These are phyloP conservation scores for Atta colombica DNA, from an alignment of 1,140 invertebrate genomes.

Conservation along the genomic window DNA sequence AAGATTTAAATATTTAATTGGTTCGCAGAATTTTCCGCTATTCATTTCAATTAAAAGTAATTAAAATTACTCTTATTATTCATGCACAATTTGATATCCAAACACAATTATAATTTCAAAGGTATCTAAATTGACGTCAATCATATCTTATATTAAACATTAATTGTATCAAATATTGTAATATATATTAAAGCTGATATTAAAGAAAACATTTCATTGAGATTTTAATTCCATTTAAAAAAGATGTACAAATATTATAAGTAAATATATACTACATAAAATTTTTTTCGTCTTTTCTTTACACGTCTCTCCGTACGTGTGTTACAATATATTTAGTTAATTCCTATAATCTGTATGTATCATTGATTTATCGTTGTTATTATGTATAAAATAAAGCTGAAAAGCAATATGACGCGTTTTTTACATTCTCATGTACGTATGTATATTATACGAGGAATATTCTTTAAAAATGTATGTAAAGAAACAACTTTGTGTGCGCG, in stretches of 20 bases:
- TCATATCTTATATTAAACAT: background rate
- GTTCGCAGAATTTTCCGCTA: background rate
- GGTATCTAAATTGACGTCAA: background rate
- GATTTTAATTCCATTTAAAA: background rate
- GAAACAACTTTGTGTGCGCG: background rate
- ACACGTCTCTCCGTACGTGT: too few relatives aligned
- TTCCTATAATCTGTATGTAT: background rate
- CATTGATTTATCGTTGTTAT: background rate
- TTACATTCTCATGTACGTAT: background rate
- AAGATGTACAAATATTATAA: background rate
- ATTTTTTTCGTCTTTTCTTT: background rate
- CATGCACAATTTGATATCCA: background rate
- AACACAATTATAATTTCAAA: background rate
- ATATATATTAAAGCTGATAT: too few relatives aligned
- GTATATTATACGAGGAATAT: background rate
- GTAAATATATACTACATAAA: background rate
- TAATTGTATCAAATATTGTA: background rate
- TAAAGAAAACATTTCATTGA: background rate
- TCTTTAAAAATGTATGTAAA: background rate
- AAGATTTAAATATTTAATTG: background rate
- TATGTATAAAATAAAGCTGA: background rate
- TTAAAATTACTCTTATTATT: background rate
- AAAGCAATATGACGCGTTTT: background rate
- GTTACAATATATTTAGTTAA: background rate
- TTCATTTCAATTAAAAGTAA: background rate